Conservation (phyloP, 2,113 vertebrate genomes). For the Scopus umbretta region DNA sequence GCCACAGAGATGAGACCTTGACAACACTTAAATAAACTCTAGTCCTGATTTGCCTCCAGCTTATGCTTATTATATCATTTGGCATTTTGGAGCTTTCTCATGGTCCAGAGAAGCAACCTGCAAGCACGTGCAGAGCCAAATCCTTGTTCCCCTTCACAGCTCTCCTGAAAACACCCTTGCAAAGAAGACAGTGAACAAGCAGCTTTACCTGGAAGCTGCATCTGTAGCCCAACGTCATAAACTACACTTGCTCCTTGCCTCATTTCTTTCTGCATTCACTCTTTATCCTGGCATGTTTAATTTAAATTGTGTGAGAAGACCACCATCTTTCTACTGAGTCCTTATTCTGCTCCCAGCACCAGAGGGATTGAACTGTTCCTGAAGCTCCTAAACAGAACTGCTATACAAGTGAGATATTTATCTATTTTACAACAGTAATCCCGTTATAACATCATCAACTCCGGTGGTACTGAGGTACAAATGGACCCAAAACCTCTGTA, state of each 20-base stretch:
- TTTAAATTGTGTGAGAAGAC: not conserved
- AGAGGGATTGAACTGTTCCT: not conserved
- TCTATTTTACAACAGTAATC: not conserved
- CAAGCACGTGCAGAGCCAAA: not conserved
- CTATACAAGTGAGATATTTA: not conserved
- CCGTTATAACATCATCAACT: not conserved
- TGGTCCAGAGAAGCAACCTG: not conserved
- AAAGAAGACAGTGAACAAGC: not conserved
- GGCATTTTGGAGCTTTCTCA: not conserved
- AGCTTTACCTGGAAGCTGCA: not conserved
- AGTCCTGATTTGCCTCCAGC: not conserved
- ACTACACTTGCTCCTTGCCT: not conserved
- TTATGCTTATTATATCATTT: not conserved
- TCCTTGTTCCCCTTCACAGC: not conserved
- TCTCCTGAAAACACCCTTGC: not conserved
- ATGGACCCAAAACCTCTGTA: not conserved
- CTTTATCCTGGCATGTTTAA: not conserved
- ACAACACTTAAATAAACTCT: not conserved
- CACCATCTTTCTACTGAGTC: not conserved
- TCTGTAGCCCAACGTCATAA: not conserved
- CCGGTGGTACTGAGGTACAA: not conserved
- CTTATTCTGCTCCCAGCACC: not conserved
- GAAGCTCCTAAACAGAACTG: not conserved
- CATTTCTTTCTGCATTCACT: not conserved
- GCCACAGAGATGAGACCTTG: not conserved